Base-by-base conservation (phyloP, 2,888 invertebrate genomes). In the Drosophila percnosoma region DNA sequence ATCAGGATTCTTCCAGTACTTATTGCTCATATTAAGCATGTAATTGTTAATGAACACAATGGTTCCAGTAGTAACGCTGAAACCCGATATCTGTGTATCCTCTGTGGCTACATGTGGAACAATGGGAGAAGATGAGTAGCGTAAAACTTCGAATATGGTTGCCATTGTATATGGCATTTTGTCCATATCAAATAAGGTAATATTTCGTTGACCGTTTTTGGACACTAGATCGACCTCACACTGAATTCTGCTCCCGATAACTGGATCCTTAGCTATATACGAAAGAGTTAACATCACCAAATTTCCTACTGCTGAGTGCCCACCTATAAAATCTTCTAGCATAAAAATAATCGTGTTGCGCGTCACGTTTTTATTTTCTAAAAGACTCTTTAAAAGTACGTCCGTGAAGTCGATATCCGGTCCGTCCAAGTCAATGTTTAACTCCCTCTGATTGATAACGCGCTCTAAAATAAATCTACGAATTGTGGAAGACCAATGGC, bases 41-140 rank as follows among this genome's bases (percentile, higher is more conserved):
- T 96, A 97, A 90, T 97, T 98, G 90, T 98, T 98, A 31, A 98
- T 95, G 89, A 98, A 96, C 0, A 98, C 95, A 61, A 97, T 94
- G 0, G 97, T 97, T 0, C 96, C 97, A 88, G 96, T 96, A 57
- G 95, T 95, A 0, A 98, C 95, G 0, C 94, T 94, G 86, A 95
- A 96, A 0, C 96, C 97, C 49, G 95, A 95, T 7, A 98, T 95
- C 1, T 94, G 94, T 0, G 96, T 95, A 86, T 96, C 95, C 82
- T 95, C 95, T 1, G 96, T 96, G 0, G 98, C 97, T 0, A 97
- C 97, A 90, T 98, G 98, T 0, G 98, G 98, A 0, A 98, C 98
- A 68, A 98, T 98, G 0, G 98, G 98, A 0, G 98, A 98, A 0
- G 97, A 97, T 0, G 96, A 95, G 62, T 95, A 95, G 58, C 98